These are phyloP conservation scores for Antennarius maculatus DNA, from an alignment of 2,797 vertebrate species.

Conservation along the genomic window DNA sequence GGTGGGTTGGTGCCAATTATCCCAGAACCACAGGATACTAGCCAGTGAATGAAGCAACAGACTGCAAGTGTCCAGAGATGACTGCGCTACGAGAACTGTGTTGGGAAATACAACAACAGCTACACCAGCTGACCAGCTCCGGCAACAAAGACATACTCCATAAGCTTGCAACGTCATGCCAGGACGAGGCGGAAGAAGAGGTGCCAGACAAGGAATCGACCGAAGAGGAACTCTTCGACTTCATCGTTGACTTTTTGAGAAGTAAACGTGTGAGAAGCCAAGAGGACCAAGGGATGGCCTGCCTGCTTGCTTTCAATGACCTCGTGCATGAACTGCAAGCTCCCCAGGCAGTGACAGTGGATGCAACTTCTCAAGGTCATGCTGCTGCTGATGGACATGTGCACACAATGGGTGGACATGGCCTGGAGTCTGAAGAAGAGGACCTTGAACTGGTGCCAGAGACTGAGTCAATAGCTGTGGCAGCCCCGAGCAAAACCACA, in stretches of 20 bases:
- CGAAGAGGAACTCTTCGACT: not conserved
- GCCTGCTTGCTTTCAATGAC: conserved; percentile 7
- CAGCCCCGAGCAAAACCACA: not conserved
- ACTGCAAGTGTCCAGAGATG: not conserved
- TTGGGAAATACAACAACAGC: not conserved
- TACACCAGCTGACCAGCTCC: not conserved
- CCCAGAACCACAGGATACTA: too few species aligned
- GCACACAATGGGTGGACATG: too few species aligned
- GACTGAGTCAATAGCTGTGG: not conserved
- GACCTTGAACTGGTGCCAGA: not conserved
- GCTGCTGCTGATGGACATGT: too few species aligned
- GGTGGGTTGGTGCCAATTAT: too few species aligned
- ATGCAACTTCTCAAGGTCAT: too few species aligned
- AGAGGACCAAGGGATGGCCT: conserved; percentile 31
- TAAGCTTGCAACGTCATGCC: not conserved
- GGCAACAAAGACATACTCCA: not conserved
- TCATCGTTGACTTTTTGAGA: conserved; percentile 22
- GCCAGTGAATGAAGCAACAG: too few species aligned
- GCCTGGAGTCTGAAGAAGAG: not conserved
- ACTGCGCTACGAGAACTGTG: not conserved
- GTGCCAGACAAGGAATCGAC: not conserved
- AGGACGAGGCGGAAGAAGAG: not conserved
- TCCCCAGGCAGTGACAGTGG: not conserved
- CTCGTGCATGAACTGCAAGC: conserved; percentile 22
- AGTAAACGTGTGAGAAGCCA: conserved; percentile 17